Base-by-base conservation (phyloP, 2,797 vertebrate genomes). In the Sebastes nivosus region DNA sequence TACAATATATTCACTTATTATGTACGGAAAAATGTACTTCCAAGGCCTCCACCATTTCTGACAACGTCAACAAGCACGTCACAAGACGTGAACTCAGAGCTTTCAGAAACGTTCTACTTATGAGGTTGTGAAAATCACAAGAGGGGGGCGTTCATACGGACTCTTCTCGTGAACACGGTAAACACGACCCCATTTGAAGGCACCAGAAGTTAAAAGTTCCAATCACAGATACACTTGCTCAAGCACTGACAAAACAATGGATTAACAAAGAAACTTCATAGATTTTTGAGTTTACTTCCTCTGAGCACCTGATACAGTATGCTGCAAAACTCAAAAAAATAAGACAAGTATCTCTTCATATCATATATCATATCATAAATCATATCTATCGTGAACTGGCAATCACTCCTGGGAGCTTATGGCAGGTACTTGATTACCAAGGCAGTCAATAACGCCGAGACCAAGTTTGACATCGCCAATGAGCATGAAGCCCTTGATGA, bases 401-500 rank as follows among this genome's bases (percentile, higher is more conserved):
- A 76, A 86, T 89, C 70, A 78, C 77, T 88, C 71, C 55, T 54
- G 72, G 58, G 77, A 81, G 54, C 75, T 66, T 71, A 68, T 77
- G 82, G 69, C 79, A 82, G 83, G 32, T 86, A 67, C 69, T 82
- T 88, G 82, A 89, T 93, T 90, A 90, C 59, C 50, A 79, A 67
- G 70, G 67, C 78, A 77, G 74, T 93, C 88, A 72, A 87, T 88
- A 93, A 89, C 8, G 4, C 72, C 67, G 71, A 83, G 79, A 74
- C 78, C 77, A 80, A 84, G 80, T 90, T 80, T 90, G 89, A 91
- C 90, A 83, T 76, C 54, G 60, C 63, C 85, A 90, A 83, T 84
- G 74, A 90, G 88, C 79, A 77, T 83, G 79, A 81, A 85, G 83
- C 80, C 77, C 59, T 84, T 89, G 88, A 90, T 91, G 88, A 93